phyloP scores from a whole-genome alignment of 1,140 invertebrate species.

The Trichonephila clavata region DNA sequence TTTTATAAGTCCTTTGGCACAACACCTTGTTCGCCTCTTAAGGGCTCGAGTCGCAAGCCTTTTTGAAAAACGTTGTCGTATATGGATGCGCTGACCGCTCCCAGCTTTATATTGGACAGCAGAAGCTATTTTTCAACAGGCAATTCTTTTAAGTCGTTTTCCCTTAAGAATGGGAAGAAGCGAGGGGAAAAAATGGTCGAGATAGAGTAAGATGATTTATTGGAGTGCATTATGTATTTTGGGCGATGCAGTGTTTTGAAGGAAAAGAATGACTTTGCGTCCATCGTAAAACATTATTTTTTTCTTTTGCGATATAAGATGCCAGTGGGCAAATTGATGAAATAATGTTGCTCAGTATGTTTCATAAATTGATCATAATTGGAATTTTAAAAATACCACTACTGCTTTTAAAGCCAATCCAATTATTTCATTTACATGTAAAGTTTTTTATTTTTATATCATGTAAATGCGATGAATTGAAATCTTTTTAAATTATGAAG shows the following conservation, averaged over 20 bases:
- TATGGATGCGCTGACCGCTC: slow-evolving; percentile 57
- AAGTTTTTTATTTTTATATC: no score
- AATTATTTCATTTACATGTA: no score
- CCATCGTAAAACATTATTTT: not conserved
- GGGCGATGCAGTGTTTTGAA: slow-evolving; percentile 37
- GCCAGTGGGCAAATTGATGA: not conserved
- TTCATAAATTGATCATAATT: no score
- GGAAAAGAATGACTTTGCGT: not conserved
- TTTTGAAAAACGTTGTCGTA: slow-evolving; percentile 41
- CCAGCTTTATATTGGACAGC: slow-evolving; percentile 45
- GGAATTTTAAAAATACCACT: no score
- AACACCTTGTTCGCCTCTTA: slow-evolving; percentile 65
- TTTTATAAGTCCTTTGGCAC: slow-evolving; percentile 61
- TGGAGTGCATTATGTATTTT: slow-evolving; percentile 57
- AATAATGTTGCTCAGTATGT: no score
- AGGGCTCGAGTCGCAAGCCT: not conserved
- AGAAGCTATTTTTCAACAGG: slow-evolving; percentile 42
- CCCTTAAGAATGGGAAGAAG: slow-evolving; percentile 18
- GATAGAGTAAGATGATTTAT: slow-evolving; percentile 63
- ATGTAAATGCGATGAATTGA: no score
- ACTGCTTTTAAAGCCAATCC: no score
- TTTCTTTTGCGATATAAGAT: not conserved
- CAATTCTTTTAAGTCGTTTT: slow-evolving; percentile 25
- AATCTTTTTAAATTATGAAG: no score
- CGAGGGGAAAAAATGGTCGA: not conserved